Evolutionary conservation across 2,113 vertebrate genomes (phyloP).

Genomic region (Bubo scandiacus): DNA sequence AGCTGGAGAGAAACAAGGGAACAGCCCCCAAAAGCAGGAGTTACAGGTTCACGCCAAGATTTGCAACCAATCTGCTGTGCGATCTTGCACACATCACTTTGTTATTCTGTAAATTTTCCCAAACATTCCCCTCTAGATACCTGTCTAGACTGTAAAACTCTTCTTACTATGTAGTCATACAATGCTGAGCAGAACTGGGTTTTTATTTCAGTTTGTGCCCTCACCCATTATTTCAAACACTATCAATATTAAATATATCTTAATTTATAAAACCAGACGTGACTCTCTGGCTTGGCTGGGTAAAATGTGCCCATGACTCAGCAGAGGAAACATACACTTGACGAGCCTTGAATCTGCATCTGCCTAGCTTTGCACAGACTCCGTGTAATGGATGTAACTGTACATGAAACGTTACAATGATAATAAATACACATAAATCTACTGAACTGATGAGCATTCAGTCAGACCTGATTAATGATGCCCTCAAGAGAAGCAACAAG

Average conservation of each 20-base stretch:
- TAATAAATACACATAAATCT: conserved; percentile 52
- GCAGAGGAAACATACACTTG: background rate
- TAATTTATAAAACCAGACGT: background rate
- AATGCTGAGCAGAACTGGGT: background rate
- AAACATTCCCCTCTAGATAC: background rate
- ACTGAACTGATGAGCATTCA: conserved; percentile 18
- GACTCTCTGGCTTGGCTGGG: background rate
- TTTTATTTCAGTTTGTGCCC: background rate
- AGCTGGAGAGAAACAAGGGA: background rate
- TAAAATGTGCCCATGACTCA: background rate
- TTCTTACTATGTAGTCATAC: background rate
- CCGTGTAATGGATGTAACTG: background rate
- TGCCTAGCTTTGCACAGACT: background rate
- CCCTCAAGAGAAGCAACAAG: conserved; percentile 18
- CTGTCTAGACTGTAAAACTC: background rate
- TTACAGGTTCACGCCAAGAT: background rate
- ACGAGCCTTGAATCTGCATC: background rate
- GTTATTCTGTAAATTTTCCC: background rate
- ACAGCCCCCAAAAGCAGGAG: background rate
- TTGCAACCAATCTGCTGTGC: background rate
- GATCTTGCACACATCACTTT: background rate
- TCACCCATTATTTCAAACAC: background rate
- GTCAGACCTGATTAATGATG: conserved; percentile 32
- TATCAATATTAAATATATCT: background rate
- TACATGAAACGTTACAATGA: conserved; percentile 36